A percentile compares a stretch with the other conserved stretches of the same genome.
These are phyloP conservation scores for Spinus pinus DNA, from an alignment of 2,797 vertebrate genomes.

Conservation along the genomic window DNA sequence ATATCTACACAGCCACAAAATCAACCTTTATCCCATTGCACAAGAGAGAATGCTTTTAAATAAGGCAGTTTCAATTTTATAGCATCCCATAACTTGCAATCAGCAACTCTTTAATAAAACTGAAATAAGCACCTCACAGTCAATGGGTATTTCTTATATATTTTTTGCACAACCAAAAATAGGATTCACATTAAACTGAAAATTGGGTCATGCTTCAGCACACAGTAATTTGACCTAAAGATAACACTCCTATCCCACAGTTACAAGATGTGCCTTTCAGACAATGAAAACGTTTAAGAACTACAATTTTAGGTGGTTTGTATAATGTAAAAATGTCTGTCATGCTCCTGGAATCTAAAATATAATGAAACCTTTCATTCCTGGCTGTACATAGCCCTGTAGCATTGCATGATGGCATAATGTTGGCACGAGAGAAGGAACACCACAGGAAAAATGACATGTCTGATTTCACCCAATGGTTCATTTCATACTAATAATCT, in stretches of 20 bases:
- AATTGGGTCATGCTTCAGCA: conserved; percentile 59
- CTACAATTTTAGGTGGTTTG: conserved; percentile 30
- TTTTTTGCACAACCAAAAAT: conserved; percentile 30
- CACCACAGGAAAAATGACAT: not conserved
- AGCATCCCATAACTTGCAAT: conserved; percentile 49
- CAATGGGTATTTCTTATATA: conserved; percentile 7
- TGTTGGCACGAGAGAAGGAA: not conserved
- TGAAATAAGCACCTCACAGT: conserved; percentile 54
- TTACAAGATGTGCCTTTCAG: conserved; percentile 55
- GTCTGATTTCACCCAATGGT: not conserved
- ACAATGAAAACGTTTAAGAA: conserved; percentile 65
- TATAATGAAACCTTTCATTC: conserved; percentile 12
- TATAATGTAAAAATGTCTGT: conserved; percentile 51
- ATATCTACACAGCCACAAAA: conserved; percentile 9
- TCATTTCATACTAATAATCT: conserved; percentile 33
- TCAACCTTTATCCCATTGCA: not conserved
- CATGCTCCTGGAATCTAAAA: conserved; percentile 3
- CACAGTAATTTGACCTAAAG: conserved; percentile 70
- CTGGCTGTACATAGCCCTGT: not conserved
- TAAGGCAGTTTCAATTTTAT: conserved; percentile 56
- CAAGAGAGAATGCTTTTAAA: conserved; percentile 47
- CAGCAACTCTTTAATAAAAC: conserved; percentile 65
- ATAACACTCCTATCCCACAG: conserved; percentile 50
- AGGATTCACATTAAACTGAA: conserved; percentile 59
- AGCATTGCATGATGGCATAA: not conserved